Evolutionary conservation across 2,888 invertebrate genomes (phyloP), one percentile per base, ranked within the genome.

Genomic region (Trichogramma evanescens): DNA sequence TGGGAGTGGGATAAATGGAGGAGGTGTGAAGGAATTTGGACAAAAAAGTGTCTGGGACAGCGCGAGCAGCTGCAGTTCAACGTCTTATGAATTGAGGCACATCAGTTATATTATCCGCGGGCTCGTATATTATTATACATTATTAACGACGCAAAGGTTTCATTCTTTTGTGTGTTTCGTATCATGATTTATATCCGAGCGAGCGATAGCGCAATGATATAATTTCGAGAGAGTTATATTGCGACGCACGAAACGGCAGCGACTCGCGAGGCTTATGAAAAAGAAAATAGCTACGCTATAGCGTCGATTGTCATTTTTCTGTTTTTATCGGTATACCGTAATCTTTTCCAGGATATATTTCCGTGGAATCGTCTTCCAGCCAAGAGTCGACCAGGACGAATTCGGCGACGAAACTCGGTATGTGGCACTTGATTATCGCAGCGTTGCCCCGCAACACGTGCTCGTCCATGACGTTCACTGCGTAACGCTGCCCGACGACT

Each of bases 381-480:
- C 93, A 94, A 71, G 91, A 89, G 70, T 86, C 85, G 72, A 93
- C 90, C 74, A 81, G 83, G 73, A 93, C 91, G 80, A 90, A 93
- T 82, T 94, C 93, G 74, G 91, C 90, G 69, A 93, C 92, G 82
- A 93, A 93, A 82, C 91, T 91, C 72, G 93, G 93, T 79, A 94
- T 92, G 81, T 92, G 91, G 82, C 93, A 94, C 85, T 93, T 93
- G 78, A 93, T 83, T 79, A 93, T 89, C 72, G 91, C 93, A 71
- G 92, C 89, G 81, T 94, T 94, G 73, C 93, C 93, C 78, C 89
- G 86, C 72, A 93, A 84, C 70, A 93, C 91, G 80, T 93, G 91
- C 81, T 93, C 93, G 79, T 93, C 93, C 91, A 93, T 91, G 74
- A 93, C 88, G 84, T 93, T 93, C 72, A 92, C 89, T 76, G 87